Evolutionary conservation across 2,888 invertebrate genomes (phyloP).

Genomic region (Amblyteles armatorius): DNA sequence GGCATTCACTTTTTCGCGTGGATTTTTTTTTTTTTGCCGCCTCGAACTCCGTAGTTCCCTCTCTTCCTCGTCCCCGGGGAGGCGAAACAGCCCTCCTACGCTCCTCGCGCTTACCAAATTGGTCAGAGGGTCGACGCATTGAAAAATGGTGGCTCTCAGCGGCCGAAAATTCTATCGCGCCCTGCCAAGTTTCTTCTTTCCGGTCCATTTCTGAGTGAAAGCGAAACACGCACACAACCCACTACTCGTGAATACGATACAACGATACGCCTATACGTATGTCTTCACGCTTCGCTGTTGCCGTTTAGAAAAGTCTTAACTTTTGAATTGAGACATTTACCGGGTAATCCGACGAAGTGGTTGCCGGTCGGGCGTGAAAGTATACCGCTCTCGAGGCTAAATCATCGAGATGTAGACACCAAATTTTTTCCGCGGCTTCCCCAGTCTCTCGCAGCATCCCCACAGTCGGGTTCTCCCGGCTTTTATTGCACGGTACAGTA

Average conservation of each 20-base stretch:
- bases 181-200: slow-evolving; percentile 50
- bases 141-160: slow-evolving; percentile 65
- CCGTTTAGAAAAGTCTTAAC: slow-evolving; percentile 28
- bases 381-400: slow-evolving; percentile 13
- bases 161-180: slow-evolving; percentile 48
- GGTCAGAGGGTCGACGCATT: slow-evolving; percentile 63
- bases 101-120: slow-evolving; percentile 62
- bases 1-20: slow-evolving; percentile 64
- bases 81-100: slow-evolving; percentile 51
- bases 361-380: slow-evolving; percentile 37
- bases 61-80: slow-evolving; percentile 59
- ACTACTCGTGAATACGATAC: not conserved
- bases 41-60: slow-evolving; percentile 43
- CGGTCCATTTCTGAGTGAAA: slow-evolving; percentile 45
- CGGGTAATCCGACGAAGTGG: slow-evolving; percentile 34
- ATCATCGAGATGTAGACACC: slow-evolving; percentile 33
- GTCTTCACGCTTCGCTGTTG: slow-evolving; percentile 19
- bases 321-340: slow-evolving; percentile 27
- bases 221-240: slow-evolving; percentile 36
- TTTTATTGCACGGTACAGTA: slow-evolving; percentile 27
- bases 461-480: not conserved
- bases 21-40: slow-evolving; percentile 39
- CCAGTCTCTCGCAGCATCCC: not conserved
- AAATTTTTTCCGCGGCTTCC: slow-evolving; percentile 6
- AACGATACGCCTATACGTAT: not conserved